These are phyloP conservation scores for Chlamydotis undulata DNA, from an alignment of 2,113 vertebrate genomes.

Conservation along the genomic window DNA sequence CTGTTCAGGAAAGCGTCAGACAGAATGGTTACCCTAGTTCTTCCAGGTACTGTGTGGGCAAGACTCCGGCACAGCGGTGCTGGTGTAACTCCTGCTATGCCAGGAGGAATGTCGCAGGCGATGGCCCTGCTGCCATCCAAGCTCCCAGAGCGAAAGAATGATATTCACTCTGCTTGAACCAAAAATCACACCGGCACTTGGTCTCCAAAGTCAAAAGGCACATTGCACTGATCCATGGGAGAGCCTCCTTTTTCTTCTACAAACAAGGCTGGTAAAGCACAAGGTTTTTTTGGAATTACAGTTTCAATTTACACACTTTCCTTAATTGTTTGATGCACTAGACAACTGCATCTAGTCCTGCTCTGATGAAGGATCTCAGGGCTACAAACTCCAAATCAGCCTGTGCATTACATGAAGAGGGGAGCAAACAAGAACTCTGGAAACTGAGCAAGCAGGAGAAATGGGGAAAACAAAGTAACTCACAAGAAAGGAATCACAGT, in stretches of 20 bases:
- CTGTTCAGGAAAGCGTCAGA: neutral
- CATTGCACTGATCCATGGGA: neutral
- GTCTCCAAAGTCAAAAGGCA: neutral
- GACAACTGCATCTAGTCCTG: neutral
- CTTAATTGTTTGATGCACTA: neutral
- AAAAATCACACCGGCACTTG: neutral
- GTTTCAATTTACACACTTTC: neutral
- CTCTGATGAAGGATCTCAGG: neutral
- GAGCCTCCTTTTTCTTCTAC: neutral
- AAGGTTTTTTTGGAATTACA: neutral
- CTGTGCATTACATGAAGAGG: accelerated
- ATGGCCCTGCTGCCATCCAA: neutral
- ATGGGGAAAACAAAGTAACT: neutral
- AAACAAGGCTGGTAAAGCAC: neutral
- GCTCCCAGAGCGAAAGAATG: neutral
- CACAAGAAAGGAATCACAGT: neutral
- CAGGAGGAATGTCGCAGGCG: neutral
- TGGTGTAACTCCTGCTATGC: neutral
- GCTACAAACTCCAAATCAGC: neutral
- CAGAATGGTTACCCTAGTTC: neutral
- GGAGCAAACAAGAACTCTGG: neutral
- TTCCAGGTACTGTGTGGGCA: neutral
- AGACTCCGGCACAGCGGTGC: neutral
- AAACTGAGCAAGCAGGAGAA: neutral
- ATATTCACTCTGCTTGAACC: neutral